phyloP scores from a whole-genome alignment of 2,113 vertebrate genomes.

The Trichechus manatus region DNA sequence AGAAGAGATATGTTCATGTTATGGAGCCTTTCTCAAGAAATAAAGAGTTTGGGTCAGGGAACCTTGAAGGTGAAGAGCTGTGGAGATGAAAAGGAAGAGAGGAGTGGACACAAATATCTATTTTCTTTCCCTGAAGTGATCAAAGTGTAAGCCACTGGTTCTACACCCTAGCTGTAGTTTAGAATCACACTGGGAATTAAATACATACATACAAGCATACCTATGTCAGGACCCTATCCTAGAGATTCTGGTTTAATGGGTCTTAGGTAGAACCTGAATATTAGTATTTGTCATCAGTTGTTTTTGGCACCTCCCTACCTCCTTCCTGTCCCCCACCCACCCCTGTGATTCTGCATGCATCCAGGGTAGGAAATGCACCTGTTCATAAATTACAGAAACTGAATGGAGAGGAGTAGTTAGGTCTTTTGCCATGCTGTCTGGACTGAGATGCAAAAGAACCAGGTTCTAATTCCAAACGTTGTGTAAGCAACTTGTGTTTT shows the following conservation, averaged over 20 bases:
- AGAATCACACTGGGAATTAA: neutral
- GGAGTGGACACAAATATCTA: neutral
- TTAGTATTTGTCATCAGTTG: neutral
- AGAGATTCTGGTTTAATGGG: neutral
- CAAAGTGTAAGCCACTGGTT: neutral
- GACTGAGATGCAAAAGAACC: neutral
- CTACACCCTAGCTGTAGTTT: neutral
- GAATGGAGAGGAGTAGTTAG: neutral
- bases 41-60: neutral
- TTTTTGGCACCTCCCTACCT: neutral
- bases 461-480: neutral
- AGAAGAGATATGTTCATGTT: neutral
- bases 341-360: neutral
- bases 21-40: neutral
- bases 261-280: neutral
- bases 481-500: neutral
- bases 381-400: neutral
- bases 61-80: neutral
- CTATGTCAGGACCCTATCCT: accelerated
- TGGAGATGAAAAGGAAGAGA: neutral
- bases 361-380: neutral
- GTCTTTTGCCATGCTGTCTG: neutral
- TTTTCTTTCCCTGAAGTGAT: neutral
- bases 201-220: neutral
- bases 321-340: neutral